phyloP scores from a whole-genome alignment of 2,888 invertebrate genomes.

The Morpho helenor region DNA sequence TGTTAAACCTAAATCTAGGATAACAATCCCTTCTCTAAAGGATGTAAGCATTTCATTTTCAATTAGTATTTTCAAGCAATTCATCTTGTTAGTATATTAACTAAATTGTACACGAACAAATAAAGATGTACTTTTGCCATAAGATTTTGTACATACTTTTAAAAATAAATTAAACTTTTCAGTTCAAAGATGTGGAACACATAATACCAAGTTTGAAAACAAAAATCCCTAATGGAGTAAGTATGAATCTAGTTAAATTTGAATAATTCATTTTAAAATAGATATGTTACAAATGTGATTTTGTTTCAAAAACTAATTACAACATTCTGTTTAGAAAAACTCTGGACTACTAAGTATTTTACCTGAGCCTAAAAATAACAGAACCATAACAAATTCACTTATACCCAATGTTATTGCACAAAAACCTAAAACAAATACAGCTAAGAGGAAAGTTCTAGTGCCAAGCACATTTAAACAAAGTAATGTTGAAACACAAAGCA shows the following conservation, averaged over 20 bases:
- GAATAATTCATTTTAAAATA: too few relatives aligned
- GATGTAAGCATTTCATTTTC: constrained; percentile 64
- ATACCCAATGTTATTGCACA: constrained; percentile 70
- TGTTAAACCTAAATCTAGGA: constrained; percentile 78
- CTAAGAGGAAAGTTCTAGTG: constrained; percentile 39
- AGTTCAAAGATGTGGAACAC: constrained; percentile 81
- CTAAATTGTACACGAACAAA: too few relatives aligned
- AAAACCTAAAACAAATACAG: constrained; percentile 41
- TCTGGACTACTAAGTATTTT: constrained; percentile 83
- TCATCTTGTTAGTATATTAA: too few relatives aligned
- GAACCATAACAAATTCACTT: constrained; percentile 49
- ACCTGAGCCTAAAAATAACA: constrained; percentile 82
- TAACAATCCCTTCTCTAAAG: constrained; percentile 83
- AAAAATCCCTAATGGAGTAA: constrained; percentile 72
- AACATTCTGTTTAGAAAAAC: constrained; percentile 72
- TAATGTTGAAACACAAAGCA: constrained; percentile 36
- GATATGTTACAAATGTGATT: too few relatives aligned
- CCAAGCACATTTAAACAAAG: constrained; percentile 41
- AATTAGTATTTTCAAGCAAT: too few relatives aligned
- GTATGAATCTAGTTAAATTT: constrained; percentile 26
- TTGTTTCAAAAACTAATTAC: background rate
- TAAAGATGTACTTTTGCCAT: too few relatives aligned
- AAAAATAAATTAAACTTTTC: constrained; percentile 18
- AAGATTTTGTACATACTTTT: background rate
- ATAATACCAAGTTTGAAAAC: constrained; percentile 58